Evolutionary conservation across 1,140 invertebrate species (phyloP).

Genomic region (Zaprionus africanus): DNA sequence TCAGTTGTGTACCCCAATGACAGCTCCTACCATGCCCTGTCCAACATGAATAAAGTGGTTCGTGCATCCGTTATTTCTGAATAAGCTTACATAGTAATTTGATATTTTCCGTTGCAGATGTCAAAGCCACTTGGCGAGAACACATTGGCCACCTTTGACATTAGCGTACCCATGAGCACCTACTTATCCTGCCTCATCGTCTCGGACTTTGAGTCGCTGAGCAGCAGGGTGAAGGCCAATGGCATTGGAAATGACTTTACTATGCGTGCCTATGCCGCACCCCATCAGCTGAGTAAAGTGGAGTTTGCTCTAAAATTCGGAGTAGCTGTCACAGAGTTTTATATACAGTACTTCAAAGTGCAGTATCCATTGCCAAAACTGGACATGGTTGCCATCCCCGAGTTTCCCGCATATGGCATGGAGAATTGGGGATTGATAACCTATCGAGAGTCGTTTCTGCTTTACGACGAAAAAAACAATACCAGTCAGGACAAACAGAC

Average conservation of each 20-base stretch:
- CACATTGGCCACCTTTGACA: constrained; percentile 87
- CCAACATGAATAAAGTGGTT: constrained; percentile 89
- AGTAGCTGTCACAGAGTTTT: constrained; percentile 92
- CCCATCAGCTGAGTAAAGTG: constrained; percentile 90
- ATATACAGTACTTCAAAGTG: constrained; percentile 94
- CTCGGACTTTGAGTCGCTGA: constrained; percentile 91
- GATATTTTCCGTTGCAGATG: constrained; percentile 22
- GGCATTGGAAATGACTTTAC: constrained; percentile 86
- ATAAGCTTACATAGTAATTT: no score
- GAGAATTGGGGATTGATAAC: constrained; percentile 97
- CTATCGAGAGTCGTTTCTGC: constrained; percentile 92
- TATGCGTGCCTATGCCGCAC: constrained; percentile 90
- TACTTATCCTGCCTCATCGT: constrained; percentile 96
- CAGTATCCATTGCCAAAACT: constrained; percentile 94
- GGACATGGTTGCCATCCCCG: constrained; percentile 96
- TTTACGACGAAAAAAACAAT: constrained; percentile 89
- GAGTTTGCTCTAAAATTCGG: constrained; percentile 92
- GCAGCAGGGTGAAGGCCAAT: constrained; percentile 85
- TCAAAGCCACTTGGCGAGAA: constrained; percentile 55
- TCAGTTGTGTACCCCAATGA: constrained; percentile 89
- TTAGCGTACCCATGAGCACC: constrained; percentile 96
- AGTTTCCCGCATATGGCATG: constrained; percentile 97
- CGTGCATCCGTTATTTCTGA: no score
- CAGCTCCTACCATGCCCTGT: constrained; percentile 89
- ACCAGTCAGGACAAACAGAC: constrained; percentile 90